These are phyloP conservation scores for Unio delphinus DNA, from an alignment of 2,888 invertebrate genomes.

Conservation along the genomic window DNA sequence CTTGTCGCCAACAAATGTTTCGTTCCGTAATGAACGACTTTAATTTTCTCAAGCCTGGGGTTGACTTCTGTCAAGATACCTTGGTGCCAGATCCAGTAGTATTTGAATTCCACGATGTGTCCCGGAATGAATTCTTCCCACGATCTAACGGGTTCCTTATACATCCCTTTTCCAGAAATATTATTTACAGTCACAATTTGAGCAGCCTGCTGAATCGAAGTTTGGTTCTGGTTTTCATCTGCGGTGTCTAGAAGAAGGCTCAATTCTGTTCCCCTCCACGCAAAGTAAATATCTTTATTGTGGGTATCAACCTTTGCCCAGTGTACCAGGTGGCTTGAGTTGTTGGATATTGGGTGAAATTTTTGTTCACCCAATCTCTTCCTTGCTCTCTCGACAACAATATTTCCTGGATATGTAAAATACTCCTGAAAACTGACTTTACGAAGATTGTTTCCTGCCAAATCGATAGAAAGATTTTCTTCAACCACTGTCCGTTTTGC, in stretches of 20 bases:
- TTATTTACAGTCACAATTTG: too few relatives aligned
- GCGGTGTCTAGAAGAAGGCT: neutral
- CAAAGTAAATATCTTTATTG: constrained; percentile 3
- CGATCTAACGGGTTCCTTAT: neutral
- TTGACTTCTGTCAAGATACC: constrained; percentile 13
- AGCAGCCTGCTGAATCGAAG: too few relatives aligned
- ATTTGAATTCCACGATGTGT: constrained; percentile 11
- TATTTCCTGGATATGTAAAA: constrained; percentile 6
- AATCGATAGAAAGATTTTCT: constrained; percentile 8
- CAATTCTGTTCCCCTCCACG: neutral
- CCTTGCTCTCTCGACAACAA: constrained; percentile 11
- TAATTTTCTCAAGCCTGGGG: constrained; percentile 4
- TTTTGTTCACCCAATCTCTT: constrained; percentile 14
- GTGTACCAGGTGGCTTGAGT: constrained; percentile 18
- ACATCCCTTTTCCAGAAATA: too few relatives aligned
- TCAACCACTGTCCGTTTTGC: constrained; percentile 8
- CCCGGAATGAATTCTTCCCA: constrained; percentile 18
- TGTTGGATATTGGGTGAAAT: constrained; percentile 7
- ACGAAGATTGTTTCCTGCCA: constrained; percentile 4
- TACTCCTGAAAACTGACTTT: constrained; percentile 13
- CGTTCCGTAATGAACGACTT: constrained; percentile 14
- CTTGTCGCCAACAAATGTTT: neutral
- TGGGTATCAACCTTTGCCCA: constrained; percentile 28
- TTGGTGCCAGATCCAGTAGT: constrained; percentile 5
- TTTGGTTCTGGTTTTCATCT: neutral